Evolutionary conservation across 2,888 invertebrate species (phyloP).

Genomic region (Cataglyphis cursor): DNA sequence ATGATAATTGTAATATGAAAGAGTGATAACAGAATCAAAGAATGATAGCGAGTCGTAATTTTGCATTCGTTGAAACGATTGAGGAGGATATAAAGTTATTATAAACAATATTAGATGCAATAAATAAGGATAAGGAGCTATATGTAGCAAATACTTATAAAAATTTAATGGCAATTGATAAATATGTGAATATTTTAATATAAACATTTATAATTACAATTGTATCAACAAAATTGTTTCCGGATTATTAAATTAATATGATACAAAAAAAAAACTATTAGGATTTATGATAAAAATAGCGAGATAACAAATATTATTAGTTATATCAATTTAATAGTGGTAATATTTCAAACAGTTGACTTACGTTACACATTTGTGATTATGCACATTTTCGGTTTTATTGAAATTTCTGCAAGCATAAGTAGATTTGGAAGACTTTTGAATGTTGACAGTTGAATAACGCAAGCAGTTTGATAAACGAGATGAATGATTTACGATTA

Average conservation of each 20-base stretch:
- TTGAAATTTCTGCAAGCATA: not conserved
- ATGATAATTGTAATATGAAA: slow-evolving; percentile 28
- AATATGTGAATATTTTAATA: not conserved
- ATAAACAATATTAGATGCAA: not conserved
- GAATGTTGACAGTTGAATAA: not conserved
- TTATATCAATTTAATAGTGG: not conserved
- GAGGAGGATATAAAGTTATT: not conserved
- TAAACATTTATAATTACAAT: not conserved
- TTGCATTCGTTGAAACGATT: not conserved
- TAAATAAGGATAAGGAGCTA: not conserved
- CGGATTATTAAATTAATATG: not conserved
- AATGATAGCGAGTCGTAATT: slow-evolving; percentile 1
- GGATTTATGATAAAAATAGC: not conserved
- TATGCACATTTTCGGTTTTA: no score
- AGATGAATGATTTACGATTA: slow-evolving; percentile 9
- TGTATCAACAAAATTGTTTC: not conserved
- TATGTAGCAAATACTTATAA: not conserved
- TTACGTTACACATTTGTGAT: no score
- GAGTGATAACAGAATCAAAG: slow-evolving; percentile 5
- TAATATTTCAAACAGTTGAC: no score
- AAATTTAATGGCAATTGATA: not conserved
- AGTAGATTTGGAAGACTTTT: not conserved
- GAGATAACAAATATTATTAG: not conserved
- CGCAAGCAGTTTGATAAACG: not conserved
- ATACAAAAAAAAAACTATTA: not conserved